Evolutionary conservation across 1,140 invertebrate genomes (phyloP).

Genomic region (Daktulosphaira vitifoliae): DNA sequence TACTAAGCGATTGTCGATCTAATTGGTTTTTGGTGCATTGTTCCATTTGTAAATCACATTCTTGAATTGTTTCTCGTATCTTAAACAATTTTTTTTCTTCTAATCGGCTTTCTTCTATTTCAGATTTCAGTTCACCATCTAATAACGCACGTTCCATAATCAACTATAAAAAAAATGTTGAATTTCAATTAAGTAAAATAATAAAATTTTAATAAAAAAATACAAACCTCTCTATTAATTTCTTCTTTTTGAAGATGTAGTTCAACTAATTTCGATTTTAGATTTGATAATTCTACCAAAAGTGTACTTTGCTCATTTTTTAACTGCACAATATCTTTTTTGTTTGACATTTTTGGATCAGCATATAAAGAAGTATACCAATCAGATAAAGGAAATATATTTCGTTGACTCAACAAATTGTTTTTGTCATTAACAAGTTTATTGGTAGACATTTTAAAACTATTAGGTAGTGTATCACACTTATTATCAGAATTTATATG

Average conservation of each 20-base stretch:
- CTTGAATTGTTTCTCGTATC: conserved; percentile 52
- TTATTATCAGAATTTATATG: too few species aligned
- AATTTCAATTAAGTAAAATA: background rate
- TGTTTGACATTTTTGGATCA: too few species aligned
- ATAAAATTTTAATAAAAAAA: background rate
- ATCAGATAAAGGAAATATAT: too few species aligned
- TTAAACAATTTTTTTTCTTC: conserved; percentile 62
- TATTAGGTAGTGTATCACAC: too few species aligned
- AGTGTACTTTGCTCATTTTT: background rate
- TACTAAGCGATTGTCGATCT: conserved; percentile 45
- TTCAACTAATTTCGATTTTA: conserved; percentile 11
- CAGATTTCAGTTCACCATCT: conserved; percentile 68
- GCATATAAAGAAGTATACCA: too few species aligned
- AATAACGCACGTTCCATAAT: conserved; percentile 75
- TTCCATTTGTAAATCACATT: conserved; percentile 49
- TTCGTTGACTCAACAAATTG: too few species aligned
- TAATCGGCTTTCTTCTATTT: conserved; percentile 57
- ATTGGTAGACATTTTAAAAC: too few species aligned
- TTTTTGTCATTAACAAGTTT: too few species aligned
- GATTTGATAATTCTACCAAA: background rate
- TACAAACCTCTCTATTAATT: conserved; percentile 5
- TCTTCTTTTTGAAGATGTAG: conserved; percentile 14
- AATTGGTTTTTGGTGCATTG: conserved; percentile 44
- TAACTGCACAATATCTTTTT: too few species aligned
- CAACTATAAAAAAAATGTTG: conserved; percentile 52